Conservation (phyloP, 2,888 invertebrate species). For the Caenorhabditis panamensis region DNA sequence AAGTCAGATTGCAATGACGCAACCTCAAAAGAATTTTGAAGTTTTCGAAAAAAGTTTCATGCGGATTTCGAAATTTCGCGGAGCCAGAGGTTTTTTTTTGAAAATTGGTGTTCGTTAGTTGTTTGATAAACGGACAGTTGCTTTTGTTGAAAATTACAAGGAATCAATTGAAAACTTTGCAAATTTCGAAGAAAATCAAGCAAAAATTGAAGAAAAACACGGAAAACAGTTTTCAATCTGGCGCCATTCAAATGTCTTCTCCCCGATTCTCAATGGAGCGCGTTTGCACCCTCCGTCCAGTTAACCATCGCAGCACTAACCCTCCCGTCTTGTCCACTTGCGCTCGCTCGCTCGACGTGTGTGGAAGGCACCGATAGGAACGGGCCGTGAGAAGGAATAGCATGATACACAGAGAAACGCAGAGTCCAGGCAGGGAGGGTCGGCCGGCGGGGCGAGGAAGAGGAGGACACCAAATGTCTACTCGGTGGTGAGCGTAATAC, state of each 20-base stretch:
- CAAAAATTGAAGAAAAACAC: neutral
- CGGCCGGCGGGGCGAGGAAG: conserved; percentile 42
- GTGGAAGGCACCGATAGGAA: conserved; percentile 63
- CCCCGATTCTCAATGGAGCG: conserved; percentile 31
- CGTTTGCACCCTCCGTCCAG: conserved; percentile 18
- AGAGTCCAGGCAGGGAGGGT: conserved; percentile 39
- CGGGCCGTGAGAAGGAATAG: conserved; percentile 40
- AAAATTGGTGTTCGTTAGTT: too few relatives aligned
- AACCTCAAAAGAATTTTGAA: too few relatives aligned
- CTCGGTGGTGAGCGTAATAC: conserved; percentile 30
- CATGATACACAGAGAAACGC: conserved; percentile 20
- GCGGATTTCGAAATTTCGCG: too few relatives aligned
- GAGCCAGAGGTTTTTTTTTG: too few relatives aligned
- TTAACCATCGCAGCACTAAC: too few relatives aligned
- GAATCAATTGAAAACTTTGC: too few relatives aligned
- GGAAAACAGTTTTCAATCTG: conserved; percentile 28
- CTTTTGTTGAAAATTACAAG: too few relatives aligned
- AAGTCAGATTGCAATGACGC: too few relatives aligned
- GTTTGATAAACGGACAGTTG: too few relatives aligned
- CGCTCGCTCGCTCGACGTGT: conserved; percentile 29
- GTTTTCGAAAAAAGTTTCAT: too few relatives aligned
- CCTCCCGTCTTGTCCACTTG: too few relatives aligned
- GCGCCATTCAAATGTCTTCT: conserved; percentile 19
- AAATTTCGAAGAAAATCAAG: too few relatives aligned
- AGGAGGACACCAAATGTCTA: conserved; percentile 49